These are phyloP conservation scores for Lithophane semibrunnea DNA, from an alignment of 2,888 invertebrate species.

Conservation along the genomic window DNA sequence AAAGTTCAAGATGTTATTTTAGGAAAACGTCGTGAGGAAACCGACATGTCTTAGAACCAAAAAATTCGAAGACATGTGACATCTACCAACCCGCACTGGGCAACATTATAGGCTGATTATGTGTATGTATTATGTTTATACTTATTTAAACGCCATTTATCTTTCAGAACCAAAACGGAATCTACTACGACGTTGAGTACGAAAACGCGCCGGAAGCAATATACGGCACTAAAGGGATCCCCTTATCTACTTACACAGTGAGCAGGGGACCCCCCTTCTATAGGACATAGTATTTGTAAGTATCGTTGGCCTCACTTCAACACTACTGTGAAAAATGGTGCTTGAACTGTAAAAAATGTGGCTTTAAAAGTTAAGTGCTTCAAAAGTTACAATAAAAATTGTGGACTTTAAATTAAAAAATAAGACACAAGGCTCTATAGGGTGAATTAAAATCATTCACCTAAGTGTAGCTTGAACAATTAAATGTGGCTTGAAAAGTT, in stretches of 20 bases:
- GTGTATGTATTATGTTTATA: too few species aligned
- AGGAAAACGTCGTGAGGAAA: too few species aligned
- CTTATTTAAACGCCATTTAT: neutral
- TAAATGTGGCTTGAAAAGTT: constrained; percentile 2
- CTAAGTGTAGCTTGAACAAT: constrained; percentile 1
- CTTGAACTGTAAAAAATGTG: constrained; percentile 25
- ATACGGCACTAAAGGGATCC: constrained; percentile 92
- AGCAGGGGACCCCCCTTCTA: constrained; percentile 92
- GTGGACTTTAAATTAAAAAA: neutral
- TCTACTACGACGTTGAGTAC: constrained; percentile 97
- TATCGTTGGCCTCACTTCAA: constrained; percentile 51
- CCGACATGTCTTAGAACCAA: too few species aligned
- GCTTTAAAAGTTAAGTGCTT: constrained; percentile 26
- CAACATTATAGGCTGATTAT: too few species aligned
- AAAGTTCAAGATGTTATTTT: too few species aligned
- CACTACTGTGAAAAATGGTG: constrained; percentile 47
- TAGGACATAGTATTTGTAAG: constrained; percentile 75
- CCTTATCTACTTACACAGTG: constrained; percentile 95
- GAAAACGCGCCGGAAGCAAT: constrained; percentile 92
- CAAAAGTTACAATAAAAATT: constrained; percentile 7
- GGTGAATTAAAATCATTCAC: neutral
- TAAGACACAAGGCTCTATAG: neutral
- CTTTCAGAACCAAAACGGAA: constrained; percentile 95
- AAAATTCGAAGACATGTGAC: too few species aligned
- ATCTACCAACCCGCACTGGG: too few species aligned